Evolutionary conservation across 2,888 invertebrate species (phyloP), one percentile per base, ranked within the genome.

Genomic region (Elgonia sp.): DNA sequence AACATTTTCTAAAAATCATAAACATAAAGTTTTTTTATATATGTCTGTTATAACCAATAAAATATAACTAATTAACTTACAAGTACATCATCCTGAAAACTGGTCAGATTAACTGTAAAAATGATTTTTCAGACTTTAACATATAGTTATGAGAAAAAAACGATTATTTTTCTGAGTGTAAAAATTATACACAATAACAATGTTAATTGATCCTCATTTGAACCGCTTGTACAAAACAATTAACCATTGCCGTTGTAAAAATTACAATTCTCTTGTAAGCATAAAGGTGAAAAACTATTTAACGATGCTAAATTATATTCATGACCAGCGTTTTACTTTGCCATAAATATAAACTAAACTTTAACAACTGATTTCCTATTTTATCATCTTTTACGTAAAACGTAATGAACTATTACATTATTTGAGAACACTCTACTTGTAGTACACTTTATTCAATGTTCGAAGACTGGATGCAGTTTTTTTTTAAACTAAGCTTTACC

Each of bases 361-460:
- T 29, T 75, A 62, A 75, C 46, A 62, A 62, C 60, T 79, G 50
- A 67, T 79, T 79, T 67, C 57, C n/a, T n/a, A 18, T 67, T 55
- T 67, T 77, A 67, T 79, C 79, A 60, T 67, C 37, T 60, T 57
- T 67, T 40, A 67, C 40, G 53, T 79, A 42, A 79, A 79, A 40
- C 8, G 16, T 67, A 79, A 79, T 65, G 65, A 79, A 67, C 67
- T 57, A 79, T 65, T 53, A 65, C 55, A 42, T 69, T 70, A 46
- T 69, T 69, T 57, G 18, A 3, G 18, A 40, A 75, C 21, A 42
- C 16, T 42, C 10, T 16, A n/a, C 62, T 62, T n/a, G 0, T 16
- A 14, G 53, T 70, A 20, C 39, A 42, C 9, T 18, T 60, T 73
- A 60, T 73, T 73, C 72, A 4, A 53, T 53, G 14, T n/a, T n/a